Percentiles rank a stretch among this genome's conserved stretches.
Conservation (phyloP, 2,888 invertebrate genomes). For the Drosophila quinaria region DNA sequence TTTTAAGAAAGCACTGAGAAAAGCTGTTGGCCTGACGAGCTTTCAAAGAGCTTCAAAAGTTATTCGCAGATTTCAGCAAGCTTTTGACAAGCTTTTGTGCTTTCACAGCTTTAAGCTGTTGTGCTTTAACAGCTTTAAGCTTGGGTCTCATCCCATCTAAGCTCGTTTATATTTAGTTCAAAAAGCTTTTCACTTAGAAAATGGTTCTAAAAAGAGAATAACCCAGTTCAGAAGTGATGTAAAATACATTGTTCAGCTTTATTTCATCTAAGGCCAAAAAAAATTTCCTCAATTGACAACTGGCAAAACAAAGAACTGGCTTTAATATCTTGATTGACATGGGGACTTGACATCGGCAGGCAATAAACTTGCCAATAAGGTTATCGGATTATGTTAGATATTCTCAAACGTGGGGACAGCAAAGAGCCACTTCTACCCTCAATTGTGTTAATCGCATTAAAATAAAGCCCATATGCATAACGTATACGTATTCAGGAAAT, state of each 20-base stretch:
- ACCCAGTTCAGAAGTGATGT: neutral
- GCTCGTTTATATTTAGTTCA: neutral
- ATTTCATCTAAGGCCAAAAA: neutral
- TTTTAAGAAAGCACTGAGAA: neutral
- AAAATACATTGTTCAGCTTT: neutral
- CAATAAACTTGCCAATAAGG: conserved; percentile 52
- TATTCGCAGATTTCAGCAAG: neutral
- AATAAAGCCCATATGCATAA: conserved; percentile 31
- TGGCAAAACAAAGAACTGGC: conserved; percentile 1
- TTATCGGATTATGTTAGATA: conserved; percentile 59
- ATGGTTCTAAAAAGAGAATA: neutral
- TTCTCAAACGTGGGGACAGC: neutral
- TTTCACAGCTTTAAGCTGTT: neutral
- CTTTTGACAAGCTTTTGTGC: neutral
- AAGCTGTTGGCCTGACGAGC: neutral
- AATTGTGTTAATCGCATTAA: conserved; percentile 76
- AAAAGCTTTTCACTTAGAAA: neutral
- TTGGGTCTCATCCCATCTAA: neutral
- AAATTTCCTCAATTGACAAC: conserved; percentile 3
- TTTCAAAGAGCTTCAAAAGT: neutral
- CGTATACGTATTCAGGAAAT: conserved; percentile 1
- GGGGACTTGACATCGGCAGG: conserved; percentile 42
- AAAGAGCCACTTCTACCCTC: conserved; percentile 21
- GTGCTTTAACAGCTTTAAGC: neutral
- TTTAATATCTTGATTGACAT: conserved; percentile 62